A percentile compares a stretch with the other conserved stretches of the same genome.
Evolutionary conservation across 2,888 invertebrate species (phyloP).

Genomic region (Masnerella sp.): DNA sequence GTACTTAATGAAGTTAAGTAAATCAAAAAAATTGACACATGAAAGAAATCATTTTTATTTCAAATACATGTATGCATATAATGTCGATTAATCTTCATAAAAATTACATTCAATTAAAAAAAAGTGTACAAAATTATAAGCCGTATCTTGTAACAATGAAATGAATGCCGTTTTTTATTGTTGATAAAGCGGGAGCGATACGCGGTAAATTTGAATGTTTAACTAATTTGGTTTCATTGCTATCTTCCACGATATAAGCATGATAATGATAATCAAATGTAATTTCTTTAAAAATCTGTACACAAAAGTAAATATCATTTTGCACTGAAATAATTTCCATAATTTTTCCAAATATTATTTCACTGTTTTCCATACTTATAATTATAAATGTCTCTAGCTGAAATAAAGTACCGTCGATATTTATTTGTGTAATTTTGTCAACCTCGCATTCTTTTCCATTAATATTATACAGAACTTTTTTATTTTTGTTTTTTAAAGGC

Average conservation of each 20-base stretch:
- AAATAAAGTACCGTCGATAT: constrained; percentile 2
- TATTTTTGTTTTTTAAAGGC: too few species aligned
- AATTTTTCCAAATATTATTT: constrained; percentile 17
- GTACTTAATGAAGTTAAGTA: too few species aligned
- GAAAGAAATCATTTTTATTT: too few species aligned
- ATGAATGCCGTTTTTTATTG: too few species aligned
- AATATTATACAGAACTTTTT: not conserved
- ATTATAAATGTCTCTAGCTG: constrained; percentile 12
- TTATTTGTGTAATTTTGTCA: constrained; percentile 1
- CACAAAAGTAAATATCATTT: constrained; percentile 15
- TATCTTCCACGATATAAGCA: constrained; percentile 10
- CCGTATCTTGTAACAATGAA: too few species aligned
- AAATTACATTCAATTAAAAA: too few species aligned
- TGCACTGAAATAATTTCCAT: not conserved
- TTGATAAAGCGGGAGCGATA: too few species aligned
- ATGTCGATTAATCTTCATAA: too few species aligned
- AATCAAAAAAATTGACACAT: too few species aligned
- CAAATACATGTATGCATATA: too few species aligned
- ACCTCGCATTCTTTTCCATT: not conserved
- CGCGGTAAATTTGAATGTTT: constrained; percentile 21
- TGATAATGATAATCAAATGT: constrained; percentile 23
- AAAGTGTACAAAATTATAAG: too few species aligned
- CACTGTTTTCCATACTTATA: constrained; percentile 10
- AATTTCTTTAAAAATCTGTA: constrained; percentile 13
- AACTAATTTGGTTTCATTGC: not conserved